Conservation (phyloP, 2,797 vertebrate genomes). For the Poecilia wingei region DNA sequence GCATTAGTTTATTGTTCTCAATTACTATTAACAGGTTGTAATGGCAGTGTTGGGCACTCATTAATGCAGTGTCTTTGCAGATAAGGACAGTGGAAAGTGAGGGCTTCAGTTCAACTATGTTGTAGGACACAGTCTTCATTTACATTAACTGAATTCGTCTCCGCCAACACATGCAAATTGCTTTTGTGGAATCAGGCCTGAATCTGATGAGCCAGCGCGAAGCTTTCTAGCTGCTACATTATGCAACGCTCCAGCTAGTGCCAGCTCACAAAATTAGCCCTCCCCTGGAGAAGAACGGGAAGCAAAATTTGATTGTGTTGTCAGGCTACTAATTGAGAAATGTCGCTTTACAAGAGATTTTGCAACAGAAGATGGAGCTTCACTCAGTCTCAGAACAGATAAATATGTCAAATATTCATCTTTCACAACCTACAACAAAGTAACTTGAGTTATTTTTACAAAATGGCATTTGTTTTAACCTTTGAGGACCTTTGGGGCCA, state of each 20-base stretch:
- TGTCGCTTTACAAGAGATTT: background rate
- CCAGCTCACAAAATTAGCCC: constrained; percentile 9
- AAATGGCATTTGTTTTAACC: background rate
- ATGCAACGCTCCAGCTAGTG: background rate
- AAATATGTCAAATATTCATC: background rate
- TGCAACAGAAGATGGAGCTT: constrained; percentile 1
- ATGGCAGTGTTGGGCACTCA: constrained; percentile 38
- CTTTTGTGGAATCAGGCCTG: constrained; percentile 51
- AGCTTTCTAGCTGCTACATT: constrained; percentile 10
- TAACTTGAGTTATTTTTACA: background rate
- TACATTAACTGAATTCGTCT: constrained; percentile 55
- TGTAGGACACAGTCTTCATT: constrained; percentile 45
- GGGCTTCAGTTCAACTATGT: constrained; percentile 40
- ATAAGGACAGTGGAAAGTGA: constrained; percentile 48
- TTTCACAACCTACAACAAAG: background rate
- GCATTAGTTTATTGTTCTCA: constrained; percentile 51
- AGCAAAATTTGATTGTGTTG: constrained; percentile 2
- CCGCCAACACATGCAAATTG: constrained; percentile 56
- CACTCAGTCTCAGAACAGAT: background rate
- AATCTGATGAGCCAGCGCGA: constrained; percentile 54
- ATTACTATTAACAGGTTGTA: constrained; percentile 27
- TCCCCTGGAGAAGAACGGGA: background rate
- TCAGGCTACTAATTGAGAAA: constrained; percentile 10
- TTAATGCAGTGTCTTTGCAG: constrained; percentile 48
- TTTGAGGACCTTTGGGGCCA: background rate